phyloP scores from a whole-genome alignment of 2,113 vertebrate species.

The Neodontobutis hainanensis region DNA sequence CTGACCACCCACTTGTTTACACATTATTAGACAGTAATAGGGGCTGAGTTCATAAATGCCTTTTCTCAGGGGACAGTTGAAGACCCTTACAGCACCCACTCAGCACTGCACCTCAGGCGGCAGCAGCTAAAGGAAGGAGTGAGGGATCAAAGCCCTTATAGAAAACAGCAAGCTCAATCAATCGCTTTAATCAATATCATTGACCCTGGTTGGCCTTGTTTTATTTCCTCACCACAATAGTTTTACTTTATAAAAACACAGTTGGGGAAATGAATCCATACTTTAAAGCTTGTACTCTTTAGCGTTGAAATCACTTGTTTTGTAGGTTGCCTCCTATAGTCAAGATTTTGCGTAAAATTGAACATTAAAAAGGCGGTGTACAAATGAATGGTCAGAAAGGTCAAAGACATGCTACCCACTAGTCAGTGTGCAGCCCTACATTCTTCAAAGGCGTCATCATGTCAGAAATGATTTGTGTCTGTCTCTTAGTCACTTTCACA shows the following conservation, averaged over 20 bases:
- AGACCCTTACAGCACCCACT: slow-evolving; percentile 28
- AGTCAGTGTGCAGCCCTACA: slow-evolving; percentile 26
- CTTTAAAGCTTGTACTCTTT: slow-evolving; percentile 1
- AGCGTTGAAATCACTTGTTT: slow-evolving; percentile 9
- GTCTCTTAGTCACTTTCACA: slow-evolving; percentile 45
- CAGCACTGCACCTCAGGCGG: slow-evolving; percentile 22
- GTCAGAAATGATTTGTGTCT: slow-evolving; percentile 63
- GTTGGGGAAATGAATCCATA: slow-evolving; percentile 10
- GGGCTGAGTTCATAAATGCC: slow-evolving; percentile 57
- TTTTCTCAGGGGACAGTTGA: slow-evolving; percentile 44
- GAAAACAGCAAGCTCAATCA: slow-evolving; percentile 53
- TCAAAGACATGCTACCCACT: slow-evolving; percentile 48
- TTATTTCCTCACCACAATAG: slow-evolving; percentile 4
- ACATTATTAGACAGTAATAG: slow-evolving; percentile 68
- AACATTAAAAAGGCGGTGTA: slow-evolving; percentile 41
- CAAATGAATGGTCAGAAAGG: slow-evolving; percentile 55
- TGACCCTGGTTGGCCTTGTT: slow-evolving; percentile 15
- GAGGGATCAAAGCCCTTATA: slow-evolving; percentile 57
- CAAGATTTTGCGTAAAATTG: slow-evolving; percentile 29
- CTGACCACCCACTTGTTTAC: slow-evolving; percentile 63
- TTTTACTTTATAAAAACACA: slow-evolving; percentile 3
- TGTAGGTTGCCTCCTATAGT: slow-evolving; percentile 12
- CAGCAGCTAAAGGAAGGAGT: slow-evolving; percentile 12
- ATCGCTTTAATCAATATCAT: slow-evolving; percentile 62
- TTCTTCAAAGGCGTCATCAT: slow-evolving; percentile 59